Conservation (phyloP, 2,797 vertebrate species). For the Hypotaenidia philippensis region DNA sequence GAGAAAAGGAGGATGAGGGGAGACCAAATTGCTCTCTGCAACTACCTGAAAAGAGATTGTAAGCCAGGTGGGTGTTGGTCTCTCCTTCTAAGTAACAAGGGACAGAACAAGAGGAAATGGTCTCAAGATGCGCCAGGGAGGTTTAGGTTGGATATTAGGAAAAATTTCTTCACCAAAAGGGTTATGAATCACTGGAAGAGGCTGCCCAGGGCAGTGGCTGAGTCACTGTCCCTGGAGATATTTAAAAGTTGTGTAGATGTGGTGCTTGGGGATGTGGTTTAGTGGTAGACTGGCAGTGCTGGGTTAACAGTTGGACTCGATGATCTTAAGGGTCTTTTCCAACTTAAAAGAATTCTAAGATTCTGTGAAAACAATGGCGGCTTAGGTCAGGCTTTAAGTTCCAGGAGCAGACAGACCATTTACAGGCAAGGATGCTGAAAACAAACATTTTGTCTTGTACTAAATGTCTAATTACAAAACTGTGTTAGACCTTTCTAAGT, state of each 20-base stretch:
- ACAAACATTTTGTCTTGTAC: background rate
- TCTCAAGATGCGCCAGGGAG: background rate
- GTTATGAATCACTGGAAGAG: background rate
- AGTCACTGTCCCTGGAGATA: background rate
- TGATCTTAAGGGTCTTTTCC: background rate
- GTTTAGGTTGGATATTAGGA: background rate
- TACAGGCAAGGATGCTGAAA: background rate
- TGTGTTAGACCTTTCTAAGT: background rate
- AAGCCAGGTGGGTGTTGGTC: rapidly evolving
- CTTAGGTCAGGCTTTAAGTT: background rate
- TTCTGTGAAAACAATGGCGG: background rate
- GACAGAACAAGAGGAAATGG: rapidly evolving
- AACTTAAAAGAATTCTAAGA: background rate
- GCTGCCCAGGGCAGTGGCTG: background rate
- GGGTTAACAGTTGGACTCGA: background rate
- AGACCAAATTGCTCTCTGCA: rapidly evolving
- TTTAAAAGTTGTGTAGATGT: background rate
- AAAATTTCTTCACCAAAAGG: background rate
- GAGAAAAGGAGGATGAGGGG: background rate
- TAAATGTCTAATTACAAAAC: background rate
- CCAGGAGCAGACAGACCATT: background rate
- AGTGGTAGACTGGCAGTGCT: background rate
- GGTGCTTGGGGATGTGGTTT: background rate
- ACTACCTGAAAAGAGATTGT: background rate
- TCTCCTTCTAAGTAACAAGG: background rate